Base-by-base conservation (phyloP, 2,888 invertebrate genomes). In the Argyra leucocephala region DNA sequence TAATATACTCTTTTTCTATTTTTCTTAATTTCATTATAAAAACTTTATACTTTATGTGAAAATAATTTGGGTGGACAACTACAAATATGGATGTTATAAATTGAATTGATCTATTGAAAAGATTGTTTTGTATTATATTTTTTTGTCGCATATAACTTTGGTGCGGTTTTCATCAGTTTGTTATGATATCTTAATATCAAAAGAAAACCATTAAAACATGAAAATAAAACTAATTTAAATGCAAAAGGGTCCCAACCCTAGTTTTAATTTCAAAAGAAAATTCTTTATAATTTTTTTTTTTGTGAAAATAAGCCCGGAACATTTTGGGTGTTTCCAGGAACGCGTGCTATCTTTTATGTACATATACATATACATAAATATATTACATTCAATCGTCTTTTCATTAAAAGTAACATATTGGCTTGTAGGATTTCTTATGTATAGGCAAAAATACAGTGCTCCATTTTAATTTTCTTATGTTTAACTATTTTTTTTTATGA, bases 241-340 rank as follows among this genome's bases (percentile, higher is more conserved):
- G 48, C 48, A 48, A 48, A n/a, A 48, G 48, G 48, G 48, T 48
- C n/a, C 48, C 48, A 48, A 48, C 48, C 48, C 48, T n/a, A 48
- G 18, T 48, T n/a, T 15, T 48, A 48, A 48, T 48, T 48, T 18
- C 12, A 48, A 48, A 48, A 48, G 3, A 48, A 18, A 48, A 48
- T n/a, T 48, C 2, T 48, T 18, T n/a, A 18, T 48, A 48, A n/a
- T 1, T 48, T 48, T 48, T 48, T 18, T 9, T 1, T 18, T 15
- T 48, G 9, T 48, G 9, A 5, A 12, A 12, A 15, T 48, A 48
- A 48, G 15, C 48, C 18, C 48, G 48, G 48, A 48, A 48, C 12
- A 48, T 48, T 18, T 48, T 48, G 48, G 48, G 48, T 48, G 48
- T 48, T 48, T 48, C 48, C 48, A 48, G 15, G 18, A 48, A 48